Base-by-base conservation (phyloP, 2,888 invertebrate species). In the Rhamphomyia laevipes region DNA sequence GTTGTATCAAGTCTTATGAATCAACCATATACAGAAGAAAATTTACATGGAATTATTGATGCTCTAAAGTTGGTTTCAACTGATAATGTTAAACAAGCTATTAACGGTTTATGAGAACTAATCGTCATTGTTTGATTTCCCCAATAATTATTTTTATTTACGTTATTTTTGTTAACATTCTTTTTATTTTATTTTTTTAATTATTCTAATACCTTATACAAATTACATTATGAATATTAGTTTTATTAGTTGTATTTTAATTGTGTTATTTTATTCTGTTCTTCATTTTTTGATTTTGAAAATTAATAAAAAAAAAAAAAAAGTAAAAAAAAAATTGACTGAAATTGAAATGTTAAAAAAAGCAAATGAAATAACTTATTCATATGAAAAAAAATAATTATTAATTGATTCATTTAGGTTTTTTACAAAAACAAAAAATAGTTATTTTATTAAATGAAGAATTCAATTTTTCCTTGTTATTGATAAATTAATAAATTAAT, bases 51-150 rank as follows among this genome's bases (percentile, higher is more conserved):
- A 18, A 68, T 71, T 31, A 56, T 66, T 40, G 59, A 60, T 15
- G 70, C 71, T 2, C 55, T 71, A n/a, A 70, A 70, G 51, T 53
- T 66, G 49, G 69, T 64, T n/a, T 64, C 65, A 51, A 66, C 66
- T n/a, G 65, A 68, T 27, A 70, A 69, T 57, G 64, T 71, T 33
- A 63, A 70, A 55, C 69, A 68, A 56, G 69, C 69, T n/a, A 70
- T 71, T 49, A 67, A 68, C 53, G 65, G 67, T 33, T 61, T 68
- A 23, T 64, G 61, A 64, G 45, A 15, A 21, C 10, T 35, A 33
- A 45, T 18, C n/a, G n/a, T n/a, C 5, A 45, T 33, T 17, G 27
- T 43, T 21, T 31, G 3, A 33, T 42, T 21, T 41, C n/a, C 38
- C 42, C 42, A 27, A 1, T 23, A 11, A 9, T n/a, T n/a, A 2